Percentiles rank a stretch among this genome's conserved stretches.
Evolutionary conservation across 2,113 vertebrate species (phyloP).

Genomic region (Apistogramma diplotaenia): DNA sequence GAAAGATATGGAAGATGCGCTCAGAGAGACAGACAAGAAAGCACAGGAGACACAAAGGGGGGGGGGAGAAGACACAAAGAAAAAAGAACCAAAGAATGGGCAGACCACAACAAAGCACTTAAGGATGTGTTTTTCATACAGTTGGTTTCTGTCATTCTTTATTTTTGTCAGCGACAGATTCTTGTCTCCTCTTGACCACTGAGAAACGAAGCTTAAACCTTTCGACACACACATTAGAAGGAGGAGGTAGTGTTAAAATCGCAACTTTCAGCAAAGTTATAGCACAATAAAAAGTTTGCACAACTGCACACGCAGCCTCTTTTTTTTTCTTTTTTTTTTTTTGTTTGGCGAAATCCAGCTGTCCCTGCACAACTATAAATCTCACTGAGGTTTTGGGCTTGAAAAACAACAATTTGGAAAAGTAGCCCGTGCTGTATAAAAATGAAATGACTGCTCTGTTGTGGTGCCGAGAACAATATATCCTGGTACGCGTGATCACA

Average conservation of each 20-base stretch:
- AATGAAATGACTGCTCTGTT: slow-evolving; percentile 45
- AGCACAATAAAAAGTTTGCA: background rate
- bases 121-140: slow-evolving; percentile 25
- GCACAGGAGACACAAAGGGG: background rate
- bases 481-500: slow-evolving; percentile 4
- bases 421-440: slow-evolving; percentile 16
- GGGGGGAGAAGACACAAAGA: background rate
- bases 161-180: background rate
- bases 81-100: background rate
- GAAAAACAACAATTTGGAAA: slow-evolving; percentile 31
- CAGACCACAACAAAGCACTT: background rate
- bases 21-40: background rate
- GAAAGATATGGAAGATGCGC: background rate
- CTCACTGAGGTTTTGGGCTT: slow-evolving; percentile 18
- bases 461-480: slow-evolving; percentile 57
- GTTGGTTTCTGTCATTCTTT: background rate
- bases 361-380: background rate
- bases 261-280: background rate
- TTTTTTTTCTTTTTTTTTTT: background rate
- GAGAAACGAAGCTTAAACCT: slow-evolving; percentile 13
- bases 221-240: background rate
- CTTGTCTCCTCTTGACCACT: background rate
- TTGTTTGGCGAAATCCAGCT: background rate
- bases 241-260: background rate
- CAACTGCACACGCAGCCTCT: background rate